phyloP scores from a whole-genome alignment of 2,113 vertebrate species.

The Caretta caretta region DNA sequence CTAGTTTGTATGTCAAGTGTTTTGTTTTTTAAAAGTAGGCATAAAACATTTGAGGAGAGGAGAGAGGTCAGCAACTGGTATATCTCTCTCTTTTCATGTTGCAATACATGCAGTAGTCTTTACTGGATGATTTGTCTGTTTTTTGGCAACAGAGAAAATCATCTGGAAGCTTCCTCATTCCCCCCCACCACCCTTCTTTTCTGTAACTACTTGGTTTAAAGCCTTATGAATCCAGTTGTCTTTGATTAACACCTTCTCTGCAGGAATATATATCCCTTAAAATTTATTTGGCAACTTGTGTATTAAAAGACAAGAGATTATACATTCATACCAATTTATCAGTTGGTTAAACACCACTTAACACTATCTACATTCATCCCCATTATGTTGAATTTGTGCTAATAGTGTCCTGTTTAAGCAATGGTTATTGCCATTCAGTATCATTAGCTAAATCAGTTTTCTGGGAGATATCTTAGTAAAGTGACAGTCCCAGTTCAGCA shows the following conservation, averaged over 20 bases:
- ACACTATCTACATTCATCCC: neutral
- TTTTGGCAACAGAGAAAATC: neutral
- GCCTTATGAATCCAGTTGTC: neutral
- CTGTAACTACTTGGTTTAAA: neutral
- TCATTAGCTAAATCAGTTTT: slow-evolving; percentile 37
- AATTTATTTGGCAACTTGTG: neutral
- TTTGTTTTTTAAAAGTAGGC: neutral
- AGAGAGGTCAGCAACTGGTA: neutral
- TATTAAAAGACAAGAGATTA: neutral
- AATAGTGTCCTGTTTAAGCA: neutral
- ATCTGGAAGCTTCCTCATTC: neutral
- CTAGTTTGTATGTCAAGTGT: neutral
- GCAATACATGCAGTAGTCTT: neutral
- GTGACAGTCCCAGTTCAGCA: neutral
- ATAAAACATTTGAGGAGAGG: neutral
- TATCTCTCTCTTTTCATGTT: neutral
- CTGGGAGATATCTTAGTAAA: neutral
- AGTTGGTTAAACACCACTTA: slow-evolving; percentile 30
- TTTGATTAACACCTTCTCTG: neutral
- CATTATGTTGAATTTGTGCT: neutral
- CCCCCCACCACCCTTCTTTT: neutral
- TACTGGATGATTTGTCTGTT: neutral
- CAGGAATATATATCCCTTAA: neutral
- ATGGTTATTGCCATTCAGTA: neutral
- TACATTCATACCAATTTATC: slow-evolving; percentile 4